Evolutionary conservation across 92 coral and sea anemone species (phyloP).

Genomic region (Zoanthus gigantus): DNA sequence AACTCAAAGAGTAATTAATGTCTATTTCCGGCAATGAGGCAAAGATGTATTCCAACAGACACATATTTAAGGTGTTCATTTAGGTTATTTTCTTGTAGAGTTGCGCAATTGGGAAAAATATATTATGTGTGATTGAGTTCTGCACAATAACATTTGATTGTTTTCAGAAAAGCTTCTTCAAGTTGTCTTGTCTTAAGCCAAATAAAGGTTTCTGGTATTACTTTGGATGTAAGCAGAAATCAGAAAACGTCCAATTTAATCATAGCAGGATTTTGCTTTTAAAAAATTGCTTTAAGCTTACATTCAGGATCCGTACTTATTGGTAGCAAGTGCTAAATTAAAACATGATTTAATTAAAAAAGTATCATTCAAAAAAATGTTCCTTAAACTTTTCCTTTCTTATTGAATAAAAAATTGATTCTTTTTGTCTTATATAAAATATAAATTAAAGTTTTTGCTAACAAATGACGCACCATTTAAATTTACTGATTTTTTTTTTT

Average conservation of each 20-base stretch:
- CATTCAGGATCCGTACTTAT: neutral
- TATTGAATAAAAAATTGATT: neutral
- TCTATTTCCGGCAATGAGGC: constrained; percentile 36
- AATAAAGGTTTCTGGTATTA: neutral
- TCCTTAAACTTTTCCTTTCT: neutral
- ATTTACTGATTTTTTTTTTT: neutral
- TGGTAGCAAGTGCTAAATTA: neutral
- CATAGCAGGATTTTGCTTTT: neutral
- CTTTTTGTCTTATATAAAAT: neutral
- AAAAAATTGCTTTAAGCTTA: too few relatives aligned
- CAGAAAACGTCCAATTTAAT: neutral
- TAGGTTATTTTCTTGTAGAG: neutral
- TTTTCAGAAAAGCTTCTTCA: neutral
- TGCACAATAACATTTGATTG: neutral
- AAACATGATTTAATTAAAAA: neutral
- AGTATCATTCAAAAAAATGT: neutral
- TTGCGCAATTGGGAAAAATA: neutral
- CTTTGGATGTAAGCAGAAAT: neutral
- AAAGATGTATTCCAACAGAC: neutral
- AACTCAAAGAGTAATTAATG: constrained; percentile 22
- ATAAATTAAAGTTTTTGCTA: neutral
- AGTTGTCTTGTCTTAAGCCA: neutral
- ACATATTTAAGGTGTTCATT: neutral
- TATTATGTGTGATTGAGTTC: neutral
- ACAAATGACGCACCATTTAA: neutral